Evolutionary conservation across 2,888 invertebrate species (phyloP).

Genomic region (Tinea semifulvella): DNA sequence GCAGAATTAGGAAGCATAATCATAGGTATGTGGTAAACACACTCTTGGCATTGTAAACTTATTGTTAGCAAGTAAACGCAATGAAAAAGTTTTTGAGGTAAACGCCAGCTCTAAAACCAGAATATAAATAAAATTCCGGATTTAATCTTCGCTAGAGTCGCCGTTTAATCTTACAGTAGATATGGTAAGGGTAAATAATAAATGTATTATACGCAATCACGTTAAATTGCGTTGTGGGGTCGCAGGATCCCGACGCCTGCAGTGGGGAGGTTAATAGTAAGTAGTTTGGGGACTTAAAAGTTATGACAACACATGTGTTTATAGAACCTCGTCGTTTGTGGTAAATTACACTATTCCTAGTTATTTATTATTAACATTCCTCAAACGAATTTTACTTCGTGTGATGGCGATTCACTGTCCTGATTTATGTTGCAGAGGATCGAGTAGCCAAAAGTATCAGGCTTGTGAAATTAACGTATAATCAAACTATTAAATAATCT

Average conservation of each 20-base stretch:
- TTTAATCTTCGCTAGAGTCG: conserved; percentile 60
- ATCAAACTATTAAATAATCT: no score
- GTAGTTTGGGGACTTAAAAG: conserved; percentile 16
- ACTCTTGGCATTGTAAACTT: no score
- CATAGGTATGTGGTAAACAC: no score
- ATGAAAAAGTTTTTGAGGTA: no score
- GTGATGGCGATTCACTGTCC: no score
- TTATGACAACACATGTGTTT: conserved; percentile 14
- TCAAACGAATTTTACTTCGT: no score
- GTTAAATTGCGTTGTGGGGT: conserved; percentile 47
- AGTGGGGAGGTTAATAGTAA: conserved; percentile 16
- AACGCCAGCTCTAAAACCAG: conserved; percentile 33
- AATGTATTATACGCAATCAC: conserved; percentile 53
- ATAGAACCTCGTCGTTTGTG: conserved; percentile 10
- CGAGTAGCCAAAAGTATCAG: no score
- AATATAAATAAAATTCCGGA: conserved; percentile 61
- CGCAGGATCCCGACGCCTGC: conserved; percentile 12
- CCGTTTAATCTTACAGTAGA: conserved; percentile 60
- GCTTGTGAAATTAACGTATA: no score
- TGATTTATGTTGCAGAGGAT: no score
- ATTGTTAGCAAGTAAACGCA: no score
- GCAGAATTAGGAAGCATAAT: no score
- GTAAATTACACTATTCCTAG: conserved; percentile 6
- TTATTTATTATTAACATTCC: background rate
- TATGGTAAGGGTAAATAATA: conserved; percentile 58